Evolutionary conservation across 2,113 vertebrate species (phyloP), one percentile per base, ranked within the genome.

Genomic region (Sciurus niger): DNA sequence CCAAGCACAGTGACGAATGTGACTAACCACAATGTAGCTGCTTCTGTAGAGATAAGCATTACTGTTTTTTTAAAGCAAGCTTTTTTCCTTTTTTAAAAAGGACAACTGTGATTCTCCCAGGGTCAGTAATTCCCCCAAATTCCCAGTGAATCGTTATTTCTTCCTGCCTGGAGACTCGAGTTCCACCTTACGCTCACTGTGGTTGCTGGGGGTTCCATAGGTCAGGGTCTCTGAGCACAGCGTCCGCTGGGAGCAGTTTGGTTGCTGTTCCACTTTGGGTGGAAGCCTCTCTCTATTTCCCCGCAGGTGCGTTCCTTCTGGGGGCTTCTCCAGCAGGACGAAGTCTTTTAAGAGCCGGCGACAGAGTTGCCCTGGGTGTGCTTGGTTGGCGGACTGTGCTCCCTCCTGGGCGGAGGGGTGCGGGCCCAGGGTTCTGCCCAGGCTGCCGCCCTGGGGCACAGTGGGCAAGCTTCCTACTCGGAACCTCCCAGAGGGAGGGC

Each of bases 71-170:
- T 8, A 88, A 93, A 96, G 73, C 60, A 68, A 60, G 67, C 16
- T 48, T 48, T 32, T 68, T 34, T 68, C 24, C 4, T 89, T 0
- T 43, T 80, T 82, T 84, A 43, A 96, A 95, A 55, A 68, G 63
- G 85, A 67, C 46, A 94, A 51, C 51, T 85, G 0, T 80, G 53
- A 79, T 89, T 95, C 51, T 84, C 7, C 68, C 48, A 77, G 89
- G 92, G 90, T 91, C 77, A 96, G 92, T 96, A 93, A 94, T 93
- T 96, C 79, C 94, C 94, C 96, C 93, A 93, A 32, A 85, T 97
- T 97, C 84, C 96, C 94, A 76, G 55, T 32, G 14, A 93, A 84
- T 77, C 60, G 51, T 63, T 85, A 28, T 94, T 94, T 85, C 87
- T 96, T 97, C 74, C 68, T 84, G 68, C n/a, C 28, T 70, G 13